phyloP scores from a whole-genome alignment of 2,113 vertebrate species.

The Colistium nudipinnis region DNA sequence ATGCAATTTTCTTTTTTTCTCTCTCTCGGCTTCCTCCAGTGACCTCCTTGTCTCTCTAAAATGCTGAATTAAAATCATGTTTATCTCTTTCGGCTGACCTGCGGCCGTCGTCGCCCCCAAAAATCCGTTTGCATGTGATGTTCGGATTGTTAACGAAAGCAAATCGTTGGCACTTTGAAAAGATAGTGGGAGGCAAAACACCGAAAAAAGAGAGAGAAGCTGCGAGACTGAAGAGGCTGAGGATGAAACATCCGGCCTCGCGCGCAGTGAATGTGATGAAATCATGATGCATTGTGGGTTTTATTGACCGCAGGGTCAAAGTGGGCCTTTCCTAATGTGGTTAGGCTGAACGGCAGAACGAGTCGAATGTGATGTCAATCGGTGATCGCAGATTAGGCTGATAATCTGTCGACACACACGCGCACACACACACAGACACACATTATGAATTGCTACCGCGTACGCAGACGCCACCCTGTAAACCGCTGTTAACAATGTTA shows the following conservation, averaged over 20 bases:
- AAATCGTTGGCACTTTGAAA: slow-evolving; percentile 14
- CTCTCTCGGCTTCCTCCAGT: slow-evolving; percentile 34
- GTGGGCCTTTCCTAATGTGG: slow-evolving; percentile 29
- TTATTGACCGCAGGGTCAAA: slow-evolving; percentile 48
- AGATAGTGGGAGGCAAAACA: no score
- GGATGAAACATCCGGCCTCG: neutral
- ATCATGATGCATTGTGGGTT: slow-evolving; percentile 30
- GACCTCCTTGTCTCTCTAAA: slow-evolving; percentile 47
- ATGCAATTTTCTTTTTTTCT: neutral
- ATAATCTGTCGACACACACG: slow-evolving; percentile 1
- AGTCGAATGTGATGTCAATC: slow-evolving; percentile 45
- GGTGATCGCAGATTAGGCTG: slow-evolving; percentile 32
- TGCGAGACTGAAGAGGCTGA: slow-evolving; percentile 6
- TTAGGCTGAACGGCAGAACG: slow-evolving; percentile 45
- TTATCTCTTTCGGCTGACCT: no score
- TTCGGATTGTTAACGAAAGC: no score
- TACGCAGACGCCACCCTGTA: slow-evolving; percentile 12
- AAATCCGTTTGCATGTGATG: no score
- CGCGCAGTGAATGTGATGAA: neutral
- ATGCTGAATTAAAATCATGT: neutral
- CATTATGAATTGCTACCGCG: slow-evolving; percentile 14
- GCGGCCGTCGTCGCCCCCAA: no score
- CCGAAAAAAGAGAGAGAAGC: neutral
- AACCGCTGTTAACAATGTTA: slow-evolving; percentile 38
- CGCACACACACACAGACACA: slow-evolving; percentile 5